Evolutionary conservation across 2,797 vertebrate species (phyloP), one percentile per base, ranked within the genome.

Genomic region (Bufotes viridis): DNA sequence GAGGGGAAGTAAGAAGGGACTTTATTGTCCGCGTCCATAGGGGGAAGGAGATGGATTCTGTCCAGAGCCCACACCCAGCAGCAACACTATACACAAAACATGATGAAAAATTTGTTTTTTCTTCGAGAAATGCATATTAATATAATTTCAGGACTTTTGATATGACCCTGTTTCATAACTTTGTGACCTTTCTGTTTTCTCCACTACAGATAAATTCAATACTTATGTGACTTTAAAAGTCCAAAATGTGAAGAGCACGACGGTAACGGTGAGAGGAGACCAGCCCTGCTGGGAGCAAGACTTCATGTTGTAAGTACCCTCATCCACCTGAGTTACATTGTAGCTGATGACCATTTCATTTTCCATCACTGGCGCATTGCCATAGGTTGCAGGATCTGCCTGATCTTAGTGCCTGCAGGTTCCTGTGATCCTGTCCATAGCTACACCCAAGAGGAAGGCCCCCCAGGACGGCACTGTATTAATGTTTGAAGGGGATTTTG

Each of bases 201-300:
- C 90, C 93, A 83, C 87, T 84, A 0, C 93, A 99, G 98, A 98
- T 91, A 98, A 98, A 91, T 99, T 98, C 94, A 99, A 99, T 78
- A 97, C 96, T 0, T 99, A 99, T 0, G 97, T 99, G 88, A 99
- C 97, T 0, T 91, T 99, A 90, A 99, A 99, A 93, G 98, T 99
- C 82, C 98, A 99, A 93, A 99, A 99, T 93, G 98, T 99, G 93
- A 99, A 99, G 95, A 99, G 98, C 88, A 99, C 98, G 0, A 99
- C 98, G 0, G 93, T 99, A 87, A 96, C 97, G 0, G 97, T 99
- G 34, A 96, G 98, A 12, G 98, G 98, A 7, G 95, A 97, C 84
- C 97, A 96, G 22, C 98, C 98, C 34, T 98, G 97, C 90, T 99
- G 98, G 98, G 98, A 99, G n/a, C 98, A 99, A 92, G 98, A 99